A percentile compares a stretch with the other conserved stretches of the same genome.
Evolutionary conservation across 2,113 vertebrate species (phyloP).

Genomic region (Hypocryptadius cinnamomeus): DNA sequence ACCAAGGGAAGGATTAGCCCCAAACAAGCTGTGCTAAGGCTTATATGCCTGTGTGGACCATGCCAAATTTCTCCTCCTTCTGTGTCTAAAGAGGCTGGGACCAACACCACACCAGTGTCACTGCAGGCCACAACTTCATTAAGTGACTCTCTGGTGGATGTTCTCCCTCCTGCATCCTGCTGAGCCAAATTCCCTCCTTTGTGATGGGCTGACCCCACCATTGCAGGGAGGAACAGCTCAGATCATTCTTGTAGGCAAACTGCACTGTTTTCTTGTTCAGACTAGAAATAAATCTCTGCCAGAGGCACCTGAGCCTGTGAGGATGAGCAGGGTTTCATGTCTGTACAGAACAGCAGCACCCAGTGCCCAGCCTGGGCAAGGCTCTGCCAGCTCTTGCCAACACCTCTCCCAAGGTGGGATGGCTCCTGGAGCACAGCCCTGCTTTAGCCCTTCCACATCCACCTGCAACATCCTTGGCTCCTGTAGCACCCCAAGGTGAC

Average conservation of each 20-base stretch:
- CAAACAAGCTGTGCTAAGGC: background rate
- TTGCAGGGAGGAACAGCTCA: background rate
- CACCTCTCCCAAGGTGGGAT: background rate
- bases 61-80: background rate
- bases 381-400: background rate
- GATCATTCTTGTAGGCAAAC: background rate
- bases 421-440: background rate
- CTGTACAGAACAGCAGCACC: background rate
- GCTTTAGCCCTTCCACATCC: background rate
- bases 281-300: background rate
- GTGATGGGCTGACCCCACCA: rapidly evolving
- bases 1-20: background rate
- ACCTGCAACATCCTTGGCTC: background rate
- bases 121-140: rapidly evolving
- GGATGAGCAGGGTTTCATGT: background rate
- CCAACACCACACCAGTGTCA: background rate
- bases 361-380: rapidly evolving
- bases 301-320: background rate
- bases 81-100: background rate
- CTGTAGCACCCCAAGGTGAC: rapidly evolving
- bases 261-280: background rate
- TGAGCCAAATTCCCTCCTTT: background rate
- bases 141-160: background rate
- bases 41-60: background rate
- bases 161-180: background rate